These are phyloP conservation scores for Corythucha ciliata DNA, from an alignment of 2,888 invertebrate genomes.

Conservation along the genomic window DNA sequence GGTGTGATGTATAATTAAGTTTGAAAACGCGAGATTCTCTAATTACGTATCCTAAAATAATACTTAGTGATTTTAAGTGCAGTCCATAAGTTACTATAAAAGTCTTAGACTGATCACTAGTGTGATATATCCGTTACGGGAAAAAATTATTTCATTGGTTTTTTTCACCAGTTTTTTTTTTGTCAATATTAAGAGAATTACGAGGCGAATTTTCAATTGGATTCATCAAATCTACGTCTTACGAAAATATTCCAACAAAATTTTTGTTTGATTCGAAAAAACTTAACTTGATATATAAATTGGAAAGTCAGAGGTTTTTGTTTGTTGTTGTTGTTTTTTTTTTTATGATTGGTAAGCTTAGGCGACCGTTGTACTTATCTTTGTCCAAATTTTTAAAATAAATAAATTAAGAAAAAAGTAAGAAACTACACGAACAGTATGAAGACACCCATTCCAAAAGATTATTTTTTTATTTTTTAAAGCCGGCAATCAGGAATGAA, in stretches of 20 bases:
- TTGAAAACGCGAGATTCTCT: slow-evolving; percentile 19
- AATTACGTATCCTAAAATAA: slow-evolving; percentile 25
- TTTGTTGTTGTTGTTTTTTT: slow-evolving; percentile 15
- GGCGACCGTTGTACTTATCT: slow-evolving; percentile 18
- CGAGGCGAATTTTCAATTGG: too few species aligned
- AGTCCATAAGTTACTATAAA: slow-evolving; percentile 31
- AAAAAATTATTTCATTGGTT: too few species aligned
- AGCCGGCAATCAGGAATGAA: not conserved
- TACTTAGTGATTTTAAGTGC: slow-evolving; percentile 29
- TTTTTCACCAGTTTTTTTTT: slow-evolving; percentile 15
- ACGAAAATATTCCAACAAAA: not conserved
- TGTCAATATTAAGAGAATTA: too few species aligned
- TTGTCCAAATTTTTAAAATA: slow-evolving; percentile 14
- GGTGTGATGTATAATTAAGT: slow-evolving; percentile 19
- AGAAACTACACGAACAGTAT: slow-evolving; percentile 21
- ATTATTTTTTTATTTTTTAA: not conserved
- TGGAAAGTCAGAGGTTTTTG: slow-evolving; percentile 20
- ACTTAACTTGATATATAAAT: slow-evolving; percentile 19
- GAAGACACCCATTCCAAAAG: too few species aligned
- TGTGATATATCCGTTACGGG: too few species aligned
- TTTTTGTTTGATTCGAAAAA: slow-evolving; percentile 1
- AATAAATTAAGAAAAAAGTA: slow-evolving; percentile 12
- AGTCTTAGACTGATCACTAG: slow-evolving; percentile 32
- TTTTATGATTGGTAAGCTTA: too few species aligned
- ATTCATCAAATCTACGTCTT: slow-evolving; percentile 7